These are phyloP conservation scores for Myoxocephalus aenaeus DNA, from an alignment of 2,797 vertebrate species.

Conservation along the genomic window DNA sequence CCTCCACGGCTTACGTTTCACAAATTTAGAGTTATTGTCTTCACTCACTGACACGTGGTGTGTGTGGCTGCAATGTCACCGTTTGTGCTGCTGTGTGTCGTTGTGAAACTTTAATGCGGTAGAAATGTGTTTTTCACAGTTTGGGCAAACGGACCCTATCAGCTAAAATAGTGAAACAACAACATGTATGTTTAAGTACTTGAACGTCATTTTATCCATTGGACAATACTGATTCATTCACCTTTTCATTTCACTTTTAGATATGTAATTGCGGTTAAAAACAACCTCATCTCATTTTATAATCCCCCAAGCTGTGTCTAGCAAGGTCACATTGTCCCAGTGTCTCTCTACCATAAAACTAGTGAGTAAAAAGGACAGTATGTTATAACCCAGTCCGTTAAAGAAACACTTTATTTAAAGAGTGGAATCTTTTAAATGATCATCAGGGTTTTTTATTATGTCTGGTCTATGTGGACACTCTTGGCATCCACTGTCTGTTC, in stretches of 20 bases:
- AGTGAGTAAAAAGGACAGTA: background rate
- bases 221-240: background rate
- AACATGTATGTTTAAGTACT: background rate
- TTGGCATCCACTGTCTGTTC: background rate
- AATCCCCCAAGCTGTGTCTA: background rate
- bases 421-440: background rate
- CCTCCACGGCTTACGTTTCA: no score
- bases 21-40: no score
- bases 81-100: no score
- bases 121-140: background rate
- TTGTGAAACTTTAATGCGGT: no score
- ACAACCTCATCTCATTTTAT: background rate
- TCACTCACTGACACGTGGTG: no score
- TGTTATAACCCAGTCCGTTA: background rate
- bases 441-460: conserved; percentile 4
- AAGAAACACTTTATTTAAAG: background rate
- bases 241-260: background rate
- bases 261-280: background rate
- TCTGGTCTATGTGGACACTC: background rate
- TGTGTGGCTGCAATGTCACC: no score
- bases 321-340: background rate
- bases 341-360: background rate
- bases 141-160: background rate
- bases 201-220: background rate
- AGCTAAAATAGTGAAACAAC: background rate